These are phyloP conservation scores for Pyrocephalus nanus DNA, from an alignment of 2,797 vertebrate species.

Conservation along the genomic window DNA sequence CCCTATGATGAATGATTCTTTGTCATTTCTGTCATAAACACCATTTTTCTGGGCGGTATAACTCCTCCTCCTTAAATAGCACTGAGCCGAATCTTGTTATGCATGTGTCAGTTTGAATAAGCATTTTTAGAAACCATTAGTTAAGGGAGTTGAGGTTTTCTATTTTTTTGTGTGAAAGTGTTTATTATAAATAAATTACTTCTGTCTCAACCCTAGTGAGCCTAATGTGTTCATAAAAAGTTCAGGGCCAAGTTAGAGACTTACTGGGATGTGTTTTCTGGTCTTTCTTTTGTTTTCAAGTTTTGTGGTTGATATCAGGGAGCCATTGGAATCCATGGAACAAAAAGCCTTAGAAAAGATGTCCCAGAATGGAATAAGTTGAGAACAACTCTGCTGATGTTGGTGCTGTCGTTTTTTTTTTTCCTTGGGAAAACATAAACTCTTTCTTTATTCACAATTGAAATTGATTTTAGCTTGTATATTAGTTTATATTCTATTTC, in stretches of 20 bases:
- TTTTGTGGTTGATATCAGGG: neutral
- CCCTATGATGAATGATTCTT: slow-evolving; percentile 68
- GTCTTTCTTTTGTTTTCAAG: neutral
- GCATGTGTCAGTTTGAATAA: slow-evolving; percentile 59
- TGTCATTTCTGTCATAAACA: slow-evolving; percentile 70
- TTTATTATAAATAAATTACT: slow-evolving; percentile 14
- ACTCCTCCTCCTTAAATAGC: slow-evolving; percentile 31
- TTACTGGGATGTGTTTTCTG: neutral
- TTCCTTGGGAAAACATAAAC: neutral
- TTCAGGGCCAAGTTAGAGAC: neutral
- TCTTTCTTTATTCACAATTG: neutral
- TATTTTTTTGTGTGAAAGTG: neutral
- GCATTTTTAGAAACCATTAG: slow-evolving; percentile 60
- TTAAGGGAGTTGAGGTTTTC: slow-evolving; percentile 40
- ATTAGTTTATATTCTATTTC: slow-evolving; percentile 52
- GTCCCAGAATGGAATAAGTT: neutral
- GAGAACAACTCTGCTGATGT: neutral
- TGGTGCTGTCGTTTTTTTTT: neutral
- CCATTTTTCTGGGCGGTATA: slow-evolving; percentile 67
- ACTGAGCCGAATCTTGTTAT: slow-evolving; percentile 41
- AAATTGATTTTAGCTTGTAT: slow-evolving; percentile 38
- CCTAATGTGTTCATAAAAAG: neutral
- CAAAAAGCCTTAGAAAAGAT: neutral
- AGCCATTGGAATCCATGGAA: neutral
- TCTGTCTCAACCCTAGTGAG: neutral